Conservation (phyloP, 2,797 vertebrate species). For the Melanotaenia maccullochi region DNA sequence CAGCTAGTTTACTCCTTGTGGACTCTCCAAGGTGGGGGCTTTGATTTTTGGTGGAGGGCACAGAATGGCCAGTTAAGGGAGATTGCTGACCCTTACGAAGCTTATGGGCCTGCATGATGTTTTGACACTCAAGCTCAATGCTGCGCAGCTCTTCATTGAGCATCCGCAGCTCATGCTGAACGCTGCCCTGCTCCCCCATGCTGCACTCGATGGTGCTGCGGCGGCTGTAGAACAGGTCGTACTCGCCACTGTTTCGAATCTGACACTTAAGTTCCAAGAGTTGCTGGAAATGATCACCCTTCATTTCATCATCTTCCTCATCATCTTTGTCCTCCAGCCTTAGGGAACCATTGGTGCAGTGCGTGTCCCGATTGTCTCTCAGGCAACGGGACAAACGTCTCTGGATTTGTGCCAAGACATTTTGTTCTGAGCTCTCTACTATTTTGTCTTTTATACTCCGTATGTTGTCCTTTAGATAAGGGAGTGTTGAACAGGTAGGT, state of each 20-base stretch:
- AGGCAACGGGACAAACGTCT: constrained; percentile 80
- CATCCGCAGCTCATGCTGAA: constrained; percentile 93
- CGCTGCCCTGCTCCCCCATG: constrained; percentile 83
- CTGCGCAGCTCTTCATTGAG: constrained; percentile 95
- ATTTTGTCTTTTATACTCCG: constrained; percentile 85
- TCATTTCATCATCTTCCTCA: constrained; percentile 81
- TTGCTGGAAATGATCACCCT: constrained; percentile 92
- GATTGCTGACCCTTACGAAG: constrained; percentile 87
- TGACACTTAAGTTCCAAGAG: constrained; percentile 95
- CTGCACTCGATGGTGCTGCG: constrained; percentile 93
- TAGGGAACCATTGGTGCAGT: constrained; percentile 70
- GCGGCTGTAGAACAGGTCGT: constrained; percentile 92
- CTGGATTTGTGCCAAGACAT: constrained; percentile 86
- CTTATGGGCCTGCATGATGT: constrained; percentile 95
- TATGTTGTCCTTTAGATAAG: constrained; percentile 87
- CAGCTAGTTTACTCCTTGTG: constrained; percentile 83
- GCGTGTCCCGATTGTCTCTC: constrained; percentile 81
- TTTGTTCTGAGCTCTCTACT: constrained; percentile 87
- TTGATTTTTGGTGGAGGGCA: constrained; percentile 78
- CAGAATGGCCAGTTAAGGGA: constrained; percentile 66
- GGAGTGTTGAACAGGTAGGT: constrained; percentile 91
- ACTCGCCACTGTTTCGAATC: constrained; percentile 92
- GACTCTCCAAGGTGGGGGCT: constrained; percentile 80
- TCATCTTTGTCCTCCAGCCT: constrained; percentile 77
- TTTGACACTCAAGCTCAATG: constrained; percentile 96